Evolutionary conservation across 1,140 invertebrate species (phyloP).

Genomic region (Neodiprion pinetum): DNA sequence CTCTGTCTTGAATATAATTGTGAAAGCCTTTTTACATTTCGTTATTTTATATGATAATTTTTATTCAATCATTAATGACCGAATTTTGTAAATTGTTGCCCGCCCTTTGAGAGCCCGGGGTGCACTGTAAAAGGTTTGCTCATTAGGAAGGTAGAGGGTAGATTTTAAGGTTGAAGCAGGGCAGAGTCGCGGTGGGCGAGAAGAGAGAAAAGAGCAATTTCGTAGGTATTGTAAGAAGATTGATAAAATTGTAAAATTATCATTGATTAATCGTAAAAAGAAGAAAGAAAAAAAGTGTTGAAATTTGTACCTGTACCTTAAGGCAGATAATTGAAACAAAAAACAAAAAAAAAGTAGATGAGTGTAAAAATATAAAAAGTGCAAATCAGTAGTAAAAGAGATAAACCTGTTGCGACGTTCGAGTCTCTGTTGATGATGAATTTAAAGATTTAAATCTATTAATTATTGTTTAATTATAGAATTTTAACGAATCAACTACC

Average conservation of each 20-base stretch:
- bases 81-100: too few species aligned
- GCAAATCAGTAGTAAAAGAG: constrained; percentile 20
- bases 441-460: neutral
- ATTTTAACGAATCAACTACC: constrained; percentile 21
- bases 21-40: too few species aligned
- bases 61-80: too few species aligned
- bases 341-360: constrained; percentile 22
- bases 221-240: neutral
- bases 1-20: too few species aligned
- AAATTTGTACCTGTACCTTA: constrained; percentile 47
- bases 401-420: constrained; percentile 11
- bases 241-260: neutral
- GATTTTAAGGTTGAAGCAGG: constrained; percentile 10
- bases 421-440: constrained; percentile 4
- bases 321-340: constrained; percentile 32
- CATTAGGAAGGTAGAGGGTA: constrained; percentile 24
- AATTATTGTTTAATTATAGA: constrained; percentile 21
- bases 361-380: constrained; percentile 19
- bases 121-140: constrained; percentile 14
- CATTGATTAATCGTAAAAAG: neutral
- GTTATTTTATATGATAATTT: too few species aligned
- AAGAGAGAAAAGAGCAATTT: neutral
- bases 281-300: constrained; percentile 25
- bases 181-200: neutral
- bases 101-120: too few species aligned